These are phyloP conservation scores for Drosophila simulans DNA, from an alignment of 1,140 invertebrate genomes.

Conservation along the genomic window DNA sequence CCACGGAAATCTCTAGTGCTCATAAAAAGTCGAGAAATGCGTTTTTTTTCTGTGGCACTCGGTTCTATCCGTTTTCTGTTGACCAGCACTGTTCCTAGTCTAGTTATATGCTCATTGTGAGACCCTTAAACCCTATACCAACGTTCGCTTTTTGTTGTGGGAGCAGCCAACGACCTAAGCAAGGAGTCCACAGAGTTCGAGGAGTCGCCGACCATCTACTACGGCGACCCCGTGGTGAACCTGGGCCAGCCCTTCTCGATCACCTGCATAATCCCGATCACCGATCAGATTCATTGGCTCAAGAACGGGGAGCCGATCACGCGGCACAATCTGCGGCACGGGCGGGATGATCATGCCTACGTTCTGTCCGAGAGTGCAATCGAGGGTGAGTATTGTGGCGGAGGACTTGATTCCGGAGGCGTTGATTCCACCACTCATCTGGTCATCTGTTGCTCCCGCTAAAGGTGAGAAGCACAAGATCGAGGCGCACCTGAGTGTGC, in stretches of 20 bases:
- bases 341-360: constrained; percentile 78
- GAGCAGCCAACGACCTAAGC: constrained; percentile 43
- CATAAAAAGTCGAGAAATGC: background rate
- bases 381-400: constrained; percentile 75
- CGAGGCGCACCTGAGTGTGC: constrained; percentile 75
- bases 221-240: constrained; percentile 74
- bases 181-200: constrained; percentile 56
- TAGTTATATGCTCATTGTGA: constrained; percentile 30
- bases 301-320: constrained; percentile 78
- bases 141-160: constrained; percentile 29
- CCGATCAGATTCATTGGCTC: constrained; percentile 77
- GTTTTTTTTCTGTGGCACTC: background rate
- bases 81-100: constrained; percentile 15
- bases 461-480: constrained; percentile 83
- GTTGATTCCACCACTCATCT: constrained; percentile 4
- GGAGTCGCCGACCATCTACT: constrained; percentile 62
- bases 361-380: constrained; percentile 62
- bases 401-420: background rate
- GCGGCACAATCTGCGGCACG: constrained; percentile 80
- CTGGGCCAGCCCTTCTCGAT: constrained; percentile 79
- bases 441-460: constrained; percentile 22
- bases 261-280: constrained; percentile 77
- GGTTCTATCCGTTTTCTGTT: background rate
- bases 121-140: constrained; percentile 26
- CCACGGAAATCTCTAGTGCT: background rate